Conservation (phyloP, 2,113 vertebrate genomes). For the Petrocephalus zakoni region DNA sequence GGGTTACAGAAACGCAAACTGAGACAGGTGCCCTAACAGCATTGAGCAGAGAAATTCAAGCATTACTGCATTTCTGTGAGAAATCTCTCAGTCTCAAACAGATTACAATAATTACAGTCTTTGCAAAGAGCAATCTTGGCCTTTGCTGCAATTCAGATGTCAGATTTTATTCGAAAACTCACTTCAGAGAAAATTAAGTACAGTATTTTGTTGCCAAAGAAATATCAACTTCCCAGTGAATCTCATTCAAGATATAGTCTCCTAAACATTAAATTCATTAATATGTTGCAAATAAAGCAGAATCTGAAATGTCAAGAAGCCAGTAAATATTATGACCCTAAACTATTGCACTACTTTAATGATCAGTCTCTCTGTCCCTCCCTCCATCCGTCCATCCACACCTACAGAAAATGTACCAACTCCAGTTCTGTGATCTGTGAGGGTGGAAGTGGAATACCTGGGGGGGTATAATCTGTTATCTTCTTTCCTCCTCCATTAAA, state of each 20-base stretch:
- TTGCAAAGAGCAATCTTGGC: neutral
- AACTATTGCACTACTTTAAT: neutral
- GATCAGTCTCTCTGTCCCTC: neutral
- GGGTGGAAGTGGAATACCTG: neutral
- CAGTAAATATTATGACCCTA: neutral
- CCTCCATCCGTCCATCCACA: neutral
- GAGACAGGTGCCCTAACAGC: neutral
- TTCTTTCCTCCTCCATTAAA: neutral
- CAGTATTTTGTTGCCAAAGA: neutral
- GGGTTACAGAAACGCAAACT: neutral
- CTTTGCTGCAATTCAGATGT: neutral
- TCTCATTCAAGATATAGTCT: neutral
- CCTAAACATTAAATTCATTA: neutral
- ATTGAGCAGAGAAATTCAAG: neutral
- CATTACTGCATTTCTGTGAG: neutral
- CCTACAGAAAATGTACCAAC: neutral
- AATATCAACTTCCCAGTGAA: constrained; percentile 3
- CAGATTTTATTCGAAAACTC: neutral
- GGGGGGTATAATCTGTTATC: neutral
- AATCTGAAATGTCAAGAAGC: neutral
- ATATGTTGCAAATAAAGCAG: neutral
- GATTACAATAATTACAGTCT: neutral
- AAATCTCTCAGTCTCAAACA: neutral
- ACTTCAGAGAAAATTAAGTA: neutral
- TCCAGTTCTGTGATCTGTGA: no score